Percentiles rank a stretch among this genome's conserved stretches.
phyloP scores from a whole-genome alignment of 2,888 invertebrate genomes.

The Chaetogeoica ovagalla region DNA sequence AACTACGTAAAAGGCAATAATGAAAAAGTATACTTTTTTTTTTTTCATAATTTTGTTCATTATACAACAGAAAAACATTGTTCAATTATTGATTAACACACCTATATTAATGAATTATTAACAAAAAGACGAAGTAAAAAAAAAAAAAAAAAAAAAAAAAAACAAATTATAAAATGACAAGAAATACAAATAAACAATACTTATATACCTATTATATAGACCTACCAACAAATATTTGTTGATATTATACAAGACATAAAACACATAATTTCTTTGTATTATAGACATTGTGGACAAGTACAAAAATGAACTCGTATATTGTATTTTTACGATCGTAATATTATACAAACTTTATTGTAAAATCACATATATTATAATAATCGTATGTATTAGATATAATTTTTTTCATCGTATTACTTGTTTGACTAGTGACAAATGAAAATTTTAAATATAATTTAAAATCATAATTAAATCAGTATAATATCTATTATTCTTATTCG shows the following conservation, averaged over 20 bases:
- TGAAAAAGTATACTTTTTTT: slow-evolving; percentile 21
- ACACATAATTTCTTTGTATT: slow-evolving; percentile 1
- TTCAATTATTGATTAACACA: slow-evolving; percentile 36
- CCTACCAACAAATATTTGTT: slow-evolving; percentile 39
- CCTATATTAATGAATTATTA: slow-evolving; percentile 34
- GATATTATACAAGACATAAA: slow-evolving; percentile 38
- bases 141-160: neutral
- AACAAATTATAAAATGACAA: slow-evolving; percentile 33
- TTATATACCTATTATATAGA: neutral
- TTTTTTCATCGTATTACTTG: neutral
- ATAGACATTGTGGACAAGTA: slow-evolving; percentile 9
- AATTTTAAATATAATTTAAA: neutral
- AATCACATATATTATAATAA: slow-evolving; percentile 14
- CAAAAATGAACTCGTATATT: slow-evolving; percentile 29
- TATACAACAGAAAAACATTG: slow-evolving; percentile 31
- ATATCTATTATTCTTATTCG: slow-evolving; percentile 10
- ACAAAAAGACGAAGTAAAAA: slow-evolving; percentile 5
- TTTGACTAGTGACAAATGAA: neutral
- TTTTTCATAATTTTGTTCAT: slow-evolving; percentile 35
- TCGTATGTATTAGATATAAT: neutral
- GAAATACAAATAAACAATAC: slow-evolving; percentile 26
- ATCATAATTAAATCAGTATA: slow-evolving; percentile 8
- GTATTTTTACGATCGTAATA: slow-evolving; percentile 20
- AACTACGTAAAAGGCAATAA: slow-evolving; percentile 32
- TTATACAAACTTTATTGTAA: neutral